Evolutionary conservation across 2,888 invertebrate species (phyloP).

Genomic region (Synergus umbraculus): DNA sequence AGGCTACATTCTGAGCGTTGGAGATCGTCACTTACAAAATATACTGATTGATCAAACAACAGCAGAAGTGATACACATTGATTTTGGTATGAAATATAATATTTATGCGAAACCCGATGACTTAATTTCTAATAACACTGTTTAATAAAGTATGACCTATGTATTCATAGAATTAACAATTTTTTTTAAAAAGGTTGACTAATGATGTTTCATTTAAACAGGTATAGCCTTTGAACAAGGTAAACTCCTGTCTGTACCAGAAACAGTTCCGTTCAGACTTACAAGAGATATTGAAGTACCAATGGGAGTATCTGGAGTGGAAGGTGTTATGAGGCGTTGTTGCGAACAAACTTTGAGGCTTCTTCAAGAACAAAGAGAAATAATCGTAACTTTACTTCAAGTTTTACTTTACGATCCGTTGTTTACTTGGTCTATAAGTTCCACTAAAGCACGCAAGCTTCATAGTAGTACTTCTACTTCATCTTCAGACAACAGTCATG

Average conservation of each 20-base stretch:
- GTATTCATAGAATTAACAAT: no score
- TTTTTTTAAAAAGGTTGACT: neutral
- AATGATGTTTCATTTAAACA: conserved; percentile 70
- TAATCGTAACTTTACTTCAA: conserved; percentile 90
- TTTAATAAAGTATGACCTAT: neutral
- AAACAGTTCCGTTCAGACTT: conserved; percentile 96
- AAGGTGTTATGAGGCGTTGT: conserved; percentile 91
- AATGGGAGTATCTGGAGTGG: conserved; percentile 93
- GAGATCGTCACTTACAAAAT: conserved; percentile 94
- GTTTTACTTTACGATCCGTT: conserved; percentile 95
- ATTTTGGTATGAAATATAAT: conserved; percentile 84
- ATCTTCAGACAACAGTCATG: conserved; percentile 50
- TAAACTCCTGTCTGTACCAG: conserved; percentile 90
- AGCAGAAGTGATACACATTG: conserved; percentile 95
- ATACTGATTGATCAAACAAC: conserved; percentile 93
- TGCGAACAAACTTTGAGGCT: conserved; percentile 93
- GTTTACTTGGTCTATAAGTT: conserved; percentile 89
- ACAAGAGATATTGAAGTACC: conserved; percentile 95
- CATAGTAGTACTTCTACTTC: conserved; percentile 72
- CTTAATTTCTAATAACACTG: neutral
- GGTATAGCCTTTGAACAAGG: conserved; percentile 98
- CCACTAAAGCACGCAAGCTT: conserved; percentile 80
- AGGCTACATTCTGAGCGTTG: conserved; percentile 94
- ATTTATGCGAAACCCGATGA: conserved; percentile 20
- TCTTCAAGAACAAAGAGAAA: conserved; percentile 88